These are phyloP conservation scores for Orthochromis malagaraziensis DNA, from an alignment of 2,113 vertebrate genomes.

Conservation along the genomic window DNA sequence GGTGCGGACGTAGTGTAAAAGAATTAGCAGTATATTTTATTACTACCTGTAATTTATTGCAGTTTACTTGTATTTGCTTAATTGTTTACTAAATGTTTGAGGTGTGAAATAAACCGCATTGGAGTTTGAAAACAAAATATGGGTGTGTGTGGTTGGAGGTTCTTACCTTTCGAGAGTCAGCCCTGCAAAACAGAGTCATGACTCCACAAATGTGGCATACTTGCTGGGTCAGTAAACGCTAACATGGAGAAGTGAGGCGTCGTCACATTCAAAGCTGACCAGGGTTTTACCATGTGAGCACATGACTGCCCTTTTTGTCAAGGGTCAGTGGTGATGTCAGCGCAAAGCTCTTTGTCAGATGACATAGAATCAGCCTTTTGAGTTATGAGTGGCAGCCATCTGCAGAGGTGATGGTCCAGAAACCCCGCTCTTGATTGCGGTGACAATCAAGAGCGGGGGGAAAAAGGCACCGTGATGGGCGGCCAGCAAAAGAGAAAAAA, in stretches of 20 bases:
- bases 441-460: not conserved
- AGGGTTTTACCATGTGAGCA: not conserved
- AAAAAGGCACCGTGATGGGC: not conserved
- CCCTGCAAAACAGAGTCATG: not conserved
- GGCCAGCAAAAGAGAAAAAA: not conserved
- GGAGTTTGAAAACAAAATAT: not conserved
- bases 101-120: not conserved
- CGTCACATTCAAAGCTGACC: not conserved
- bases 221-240: not conserved
- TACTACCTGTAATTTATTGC: not conserved
- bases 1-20: not conserved
- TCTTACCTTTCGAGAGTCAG: not conserved
- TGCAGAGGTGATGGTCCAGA: not conserved
- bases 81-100: not conserved
- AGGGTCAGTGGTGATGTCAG: not conserved
- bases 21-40: not conserved
- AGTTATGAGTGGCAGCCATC: slow-evolving; percentile 1
- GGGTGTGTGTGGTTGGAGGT: not conserved
- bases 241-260: not conserved
- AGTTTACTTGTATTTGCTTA: not conserved
- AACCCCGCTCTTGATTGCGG: not conserved
- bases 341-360: slow-evolving; percentile 8
- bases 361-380: slow-evolving; percentile 16
- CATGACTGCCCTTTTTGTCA: not conserved
- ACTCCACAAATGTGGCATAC: not conserved